Percentiles rank a stretch among this genome's conserved stretches.
phyloP scores from a whole-genome alignment of 1,140 invertebrate species.

The Aphaenogaster rudis region DNA sequence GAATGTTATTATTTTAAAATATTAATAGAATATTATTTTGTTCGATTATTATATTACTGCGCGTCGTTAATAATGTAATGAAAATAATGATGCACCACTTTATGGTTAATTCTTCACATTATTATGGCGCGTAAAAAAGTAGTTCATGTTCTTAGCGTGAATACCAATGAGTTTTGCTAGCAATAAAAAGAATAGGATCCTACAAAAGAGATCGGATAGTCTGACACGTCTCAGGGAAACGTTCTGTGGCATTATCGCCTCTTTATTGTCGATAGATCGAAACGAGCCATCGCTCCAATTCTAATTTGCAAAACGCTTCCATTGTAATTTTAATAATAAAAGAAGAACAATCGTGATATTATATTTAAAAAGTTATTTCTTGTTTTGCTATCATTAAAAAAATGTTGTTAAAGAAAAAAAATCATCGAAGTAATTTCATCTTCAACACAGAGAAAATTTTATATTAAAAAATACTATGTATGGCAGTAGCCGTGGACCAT shows the following conservation, averaged over 20 bases:
- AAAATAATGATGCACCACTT: neutral
- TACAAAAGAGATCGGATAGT: neutral
- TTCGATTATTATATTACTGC: neutral
- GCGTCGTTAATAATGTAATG: neutral
- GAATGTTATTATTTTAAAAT: neutral
- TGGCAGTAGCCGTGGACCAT: too few relatives aligned
- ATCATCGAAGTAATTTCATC: neutral
- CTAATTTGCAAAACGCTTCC: neutral
- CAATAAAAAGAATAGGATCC: slow-evolving; percentile 28
- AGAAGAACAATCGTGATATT: neutral
- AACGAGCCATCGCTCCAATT: neutral
- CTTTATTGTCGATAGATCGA: slow-evolving; percentile 15
- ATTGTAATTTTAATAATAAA: neutral
- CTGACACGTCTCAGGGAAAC: neutral
- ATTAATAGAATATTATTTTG: neutral
- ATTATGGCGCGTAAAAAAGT: neutral
- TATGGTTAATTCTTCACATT: neutral
- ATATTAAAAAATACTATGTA: too few relatives aligned
- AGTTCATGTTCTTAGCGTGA: neutral
- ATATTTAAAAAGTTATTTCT: neutral
- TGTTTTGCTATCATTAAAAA: neutral
- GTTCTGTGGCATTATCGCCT: neutral
- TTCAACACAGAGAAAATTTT: neutral
- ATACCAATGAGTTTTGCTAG: neutral
- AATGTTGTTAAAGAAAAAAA: neutral